Evolutionary conservation across 2,113 vertebrate species (phyloP), one percentile per base, ranked within the genome.

Genomic region (Hypocryptadius cinnamomeus): DNA sequence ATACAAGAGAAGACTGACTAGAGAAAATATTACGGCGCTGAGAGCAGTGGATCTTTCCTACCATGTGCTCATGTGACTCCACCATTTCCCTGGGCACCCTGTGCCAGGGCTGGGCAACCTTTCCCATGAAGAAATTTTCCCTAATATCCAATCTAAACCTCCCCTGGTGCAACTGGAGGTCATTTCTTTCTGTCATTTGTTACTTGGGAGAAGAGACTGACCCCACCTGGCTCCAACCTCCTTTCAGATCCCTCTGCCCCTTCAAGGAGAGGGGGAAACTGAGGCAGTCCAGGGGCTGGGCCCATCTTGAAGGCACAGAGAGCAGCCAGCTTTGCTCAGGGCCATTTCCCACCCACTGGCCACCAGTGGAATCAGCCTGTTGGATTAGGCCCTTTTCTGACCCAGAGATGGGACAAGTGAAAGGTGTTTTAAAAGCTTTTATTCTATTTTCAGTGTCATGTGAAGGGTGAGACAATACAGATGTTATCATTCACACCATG

Each of bases 261-360:
- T 81, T 78, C 35, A 35, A 68, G 81, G 35, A 85, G 44, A 85
- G 33, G 14, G 31, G 27, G 66, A 85, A 81, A 74, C 69, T 81
- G 89, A 80, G 89, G 79, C 70, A 56, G 10, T 31, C 27, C 39
- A 51, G 60, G 24, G 47, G 2, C 31, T 47, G 33, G 24, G 40
- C 16, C 33, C 4, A 0, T 37, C 21, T 3, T 2, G 22, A 56
- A 53, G 64, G 45, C 40, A 3, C 1, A 4, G 57, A 59, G 83
- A 76, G 61, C 27, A 79, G n/a, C 33, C 83, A 68, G 37, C 45
- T 95, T 61, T 83, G 48, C 72, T 88, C 59, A 9, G 63, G 48
- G 23, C 33, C n/a, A 3, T 81, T 60, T 60, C 35, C 57, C 35
- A 37, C 25, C 25, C 48, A 50, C 15, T 42, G 21, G 42, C 80